Evolutionary conservation across 2,113 vertebrate genomes (phyloP).

Genomic region (rabbit (Oryctolagus cuniculus)): mOryCun1.1 NC_091436.1:92536501-92537000

Average conservation of each 20-base stretch:
- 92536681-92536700: background rate
- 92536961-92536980: conserved; percentile 44
- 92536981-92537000: background rate
- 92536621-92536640: conserved; percentile 66
- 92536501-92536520: background rate
- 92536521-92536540: background rate
- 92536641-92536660: conserved; percentile 62
- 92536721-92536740: conserved; percentile 51
- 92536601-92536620: conserved; percentile 43
- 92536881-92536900: background rate
- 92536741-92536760: background rate
- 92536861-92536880: conserved; percentile 17
- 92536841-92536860: conserved; percentile 8
- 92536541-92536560: background rate
- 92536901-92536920: background rate
- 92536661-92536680: background rate
- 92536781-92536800: conserved; percentile 37
- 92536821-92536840: background rate
- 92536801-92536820: conserved; percentile 39
- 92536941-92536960: conserved; percentile 26
- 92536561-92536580: background rate
- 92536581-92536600: background rate
- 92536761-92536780: conserved; percentile 25
- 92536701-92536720: conserved; percentile 34
- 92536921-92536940: conserved; percentile 23